phyloP scores from a whole-genome alignment of 2,888 invertebrate genomes.

The Smittia aterrima region DNA sequence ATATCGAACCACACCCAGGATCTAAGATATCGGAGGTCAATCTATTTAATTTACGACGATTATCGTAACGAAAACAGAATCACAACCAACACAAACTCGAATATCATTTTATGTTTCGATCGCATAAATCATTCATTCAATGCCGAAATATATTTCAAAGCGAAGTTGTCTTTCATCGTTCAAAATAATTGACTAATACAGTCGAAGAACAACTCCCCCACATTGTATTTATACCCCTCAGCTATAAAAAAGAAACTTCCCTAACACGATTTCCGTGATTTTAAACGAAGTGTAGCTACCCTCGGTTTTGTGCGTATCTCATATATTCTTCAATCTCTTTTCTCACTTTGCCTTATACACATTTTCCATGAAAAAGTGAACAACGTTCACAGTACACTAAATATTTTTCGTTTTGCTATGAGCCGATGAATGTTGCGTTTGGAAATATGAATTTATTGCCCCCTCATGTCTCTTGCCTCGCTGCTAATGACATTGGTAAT shows the following conservation, averaged over 20 bases:
- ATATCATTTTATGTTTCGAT: too few relatives aligned
- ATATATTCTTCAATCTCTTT: slow-evolving; percentile 9
- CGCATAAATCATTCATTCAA: slow-evolving; percentile 21
- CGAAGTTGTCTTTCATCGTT: slow-evolving; percentile 13
- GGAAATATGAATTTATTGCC: background rate
- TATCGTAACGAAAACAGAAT: too few relatives aligned
- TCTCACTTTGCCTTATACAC: slow-evolving; percentile 16
- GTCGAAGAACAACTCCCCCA: slow-evolving; percentile 7
- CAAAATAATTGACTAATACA: slow-evolving; percentile 13
- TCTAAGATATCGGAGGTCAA: too few relatives aligned
- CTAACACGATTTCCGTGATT: slow-evolving; percentile 11
- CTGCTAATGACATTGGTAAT: background rate
- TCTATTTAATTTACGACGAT: too few relatives aligned
- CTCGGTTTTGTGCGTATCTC: slow-evolving; percentile 20
- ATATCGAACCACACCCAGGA: too few relatives aligned
- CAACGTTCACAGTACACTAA: background rate
- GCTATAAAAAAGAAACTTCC: slow-evolving; percentile 1
- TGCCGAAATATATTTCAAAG: background rate
- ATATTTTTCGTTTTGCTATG: background rate
- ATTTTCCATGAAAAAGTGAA: slow-evolving; percentile 23
- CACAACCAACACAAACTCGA: too few relatives aligned
- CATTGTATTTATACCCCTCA: background rate
- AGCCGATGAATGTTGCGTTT: background rate
- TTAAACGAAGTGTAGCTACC: background rate
- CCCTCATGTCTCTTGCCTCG: background rate